Evolutionary conservation across 2,113 vertebrate genomes (phyloP).

Genomic region (Toxotes jaculatrix): DNA sequence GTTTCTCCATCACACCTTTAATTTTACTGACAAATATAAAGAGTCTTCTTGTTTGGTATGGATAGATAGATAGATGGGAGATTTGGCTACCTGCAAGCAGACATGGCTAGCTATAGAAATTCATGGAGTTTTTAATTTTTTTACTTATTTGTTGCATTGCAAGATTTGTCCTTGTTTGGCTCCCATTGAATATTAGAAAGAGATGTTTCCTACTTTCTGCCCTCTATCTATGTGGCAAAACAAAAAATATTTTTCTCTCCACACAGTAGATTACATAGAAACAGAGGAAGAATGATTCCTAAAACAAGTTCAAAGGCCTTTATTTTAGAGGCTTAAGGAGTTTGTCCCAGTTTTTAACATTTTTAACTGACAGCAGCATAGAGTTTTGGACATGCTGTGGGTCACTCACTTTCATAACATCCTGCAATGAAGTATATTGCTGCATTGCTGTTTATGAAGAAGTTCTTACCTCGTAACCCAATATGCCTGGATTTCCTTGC

Average conservation of each 20-base stretch:
- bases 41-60: neutral
- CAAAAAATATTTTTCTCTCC: neutral
- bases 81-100: neutral
- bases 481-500: constrained; percentile 90
- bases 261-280: neutral
- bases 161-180: neutral
- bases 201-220: neutral
- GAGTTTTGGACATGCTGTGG: neutral
- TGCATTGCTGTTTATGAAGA: constrained; percentile 1
- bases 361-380: neutral
- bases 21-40: neutral
- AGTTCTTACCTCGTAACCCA: constrained; percentile 90
- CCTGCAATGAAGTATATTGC: neutral
- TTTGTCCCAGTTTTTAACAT: neutral
- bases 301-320: neutral
- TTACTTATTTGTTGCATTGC: neutral
- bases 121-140: neutral
- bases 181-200: neutral
- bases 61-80: neutral
- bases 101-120: neutral
- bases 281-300: neutral
- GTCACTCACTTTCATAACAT: neutral
- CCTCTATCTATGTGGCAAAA: neutral
- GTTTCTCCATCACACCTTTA: neutral
- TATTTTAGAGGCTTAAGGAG: neutral